These are phyloP conservation scores for Dichetophora obliterata DNA, from an alignment of 2,888 invertebrate genomes.

Conservation along the genomic window DNA sequence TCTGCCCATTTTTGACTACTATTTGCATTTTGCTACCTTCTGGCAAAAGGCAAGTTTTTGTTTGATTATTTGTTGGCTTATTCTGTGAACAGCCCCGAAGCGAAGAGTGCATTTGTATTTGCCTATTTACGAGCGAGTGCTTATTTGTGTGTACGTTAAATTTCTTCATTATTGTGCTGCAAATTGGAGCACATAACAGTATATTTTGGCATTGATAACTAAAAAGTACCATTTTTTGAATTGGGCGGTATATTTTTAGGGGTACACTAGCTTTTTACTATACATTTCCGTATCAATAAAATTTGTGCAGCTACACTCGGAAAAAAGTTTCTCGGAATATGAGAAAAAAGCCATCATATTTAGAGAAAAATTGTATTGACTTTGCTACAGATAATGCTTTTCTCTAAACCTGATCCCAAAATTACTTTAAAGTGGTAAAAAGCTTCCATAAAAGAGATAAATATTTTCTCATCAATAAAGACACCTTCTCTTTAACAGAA, in stretches of 20 bases:
- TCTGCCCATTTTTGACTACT: conserved; percentile 4
- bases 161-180: conserved; percentile 1
- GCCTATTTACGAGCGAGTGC: not conserved
- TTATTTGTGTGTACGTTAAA: not conserved
- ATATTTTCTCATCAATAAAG: too few relatives aligned
- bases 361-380: too few relatives aligned
- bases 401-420: too few relatives aligned
- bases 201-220: not conserved
- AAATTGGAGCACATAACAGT: conserved; percentile 33
- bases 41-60: not conserved
- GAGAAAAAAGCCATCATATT: too few relatives aligned
- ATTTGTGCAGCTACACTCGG: too few relatives aligned
- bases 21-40: conserved; percentile 12
- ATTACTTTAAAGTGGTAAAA: too few relatives aligned
- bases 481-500: too few relatives aligned
- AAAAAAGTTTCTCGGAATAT: too few relatives aligned
- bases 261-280: not conserved
- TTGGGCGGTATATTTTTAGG: not conserved
- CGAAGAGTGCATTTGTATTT: not conserved
- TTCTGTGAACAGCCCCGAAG: not conserved
- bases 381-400: too few relatives aligned
- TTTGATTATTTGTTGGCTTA: conserved; percentile 20
- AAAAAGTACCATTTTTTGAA: not conserved
- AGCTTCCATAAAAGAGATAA: too few relatives aligned
- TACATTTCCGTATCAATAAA: too few relatives aligned